phyloP scores from a whole-genome alignment of 2,113 vertebrate species.

The Chloroceryle aenea region DNA sequence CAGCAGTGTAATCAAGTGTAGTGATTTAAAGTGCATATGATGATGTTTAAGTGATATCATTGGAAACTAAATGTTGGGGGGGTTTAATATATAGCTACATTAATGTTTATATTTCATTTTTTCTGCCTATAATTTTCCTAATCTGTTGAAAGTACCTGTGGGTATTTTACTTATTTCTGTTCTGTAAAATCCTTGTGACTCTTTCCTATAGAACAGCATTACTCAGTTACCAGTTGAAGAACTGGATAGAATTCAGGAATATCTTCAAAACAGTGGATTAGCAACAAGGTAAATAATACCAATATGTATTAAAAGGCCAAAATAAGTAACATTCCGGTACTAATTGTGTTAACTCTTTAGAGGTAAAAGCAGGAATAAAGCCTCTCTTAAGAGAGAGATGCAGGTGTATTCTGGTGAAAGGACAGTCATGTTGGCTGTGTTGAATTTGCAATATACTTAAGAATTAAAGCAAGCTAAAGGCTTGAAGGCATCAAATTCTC shows the following conservation, averaged over 20 bases:
- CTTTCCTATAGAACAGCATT: conserved; percentile 84
- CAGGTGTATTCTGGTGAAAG: not conserved
- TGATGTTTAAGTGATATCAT: not conserved
- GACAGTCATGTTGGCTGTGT: not conserved
- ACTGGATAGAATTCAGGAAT: conserved; percentile 91
- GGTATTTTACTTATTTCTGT: not conserved
- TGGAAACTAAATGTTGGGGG: not conserved
- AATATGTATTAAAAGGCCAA: not conserved
- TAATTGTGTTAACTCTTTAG: not conserved
- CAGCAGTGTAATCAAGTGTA: not conserved
- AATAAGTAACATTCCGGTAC: not conserved
- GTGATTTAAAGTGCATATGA: not conserved
- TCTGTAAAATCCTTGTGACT: not conserved
- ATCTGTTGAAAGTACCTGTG: not conserved
- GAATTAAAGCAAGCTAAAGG: not conserved
- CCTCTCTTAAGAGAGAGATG: not conserved
- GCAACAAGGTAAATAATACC: conserved; percentile 85
- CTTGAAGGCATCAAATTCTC: not conserved
- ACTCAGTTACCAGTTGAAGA: conserved; percentile 93
- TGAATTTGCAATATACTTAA: not conserved
- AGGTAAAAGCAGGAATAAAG: not conserved
- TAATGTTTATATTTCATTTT: not conserved
- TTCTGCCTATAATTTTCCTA: not conserved
- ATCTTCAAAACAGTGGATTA: conserved; percentile 90
- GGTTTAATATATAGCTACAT: rapidly evolving